Base-by-base conservation (phyloP, 64 coral and sea anemone genomes). In the Montipora foliosa region DNA sequence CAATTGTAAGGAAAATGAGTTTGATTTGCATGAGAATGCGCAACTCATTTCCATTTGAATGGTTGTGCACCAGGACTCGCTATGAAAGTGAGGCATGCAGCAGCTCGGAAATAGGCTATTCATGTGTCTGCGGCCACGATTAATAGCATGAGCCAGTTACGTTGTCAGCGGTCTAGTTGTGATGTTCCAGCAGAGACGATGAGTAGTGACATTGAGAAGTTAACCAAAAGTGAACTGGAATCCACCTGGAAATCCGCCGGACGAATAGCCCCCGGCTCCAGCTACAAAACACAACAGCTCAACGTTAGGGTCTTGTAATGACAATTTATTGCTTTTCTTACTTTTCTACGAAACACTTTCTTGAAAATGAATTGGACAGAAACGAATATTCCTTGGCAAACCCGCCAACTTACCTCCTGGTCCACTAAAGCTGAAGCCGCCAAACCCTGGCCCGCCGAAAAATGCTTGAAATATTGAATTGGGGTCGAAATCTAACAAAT, bases 401-500 rank as follows among this genome's bases (percentile, higher is more conserved):
- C 37, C 37, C 37, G 11, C 53, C 11, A 57, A 76, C 87, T 70
- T 19, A 80, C 66, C 87, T 88, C 92, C 92, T 60, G 92, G 92
- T 16, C 94, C 94, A 77, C 84, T 78, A 77, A 92, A 95, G 74
- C 78, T 79, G 15, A 87, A 91, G 14, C 67, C 74, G 47, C 82
- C 47, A 61, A 88, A 88, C 19, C 94, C 94, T 12, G 66, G 75
- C 6, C 67, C 94, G 14, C 90, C 90, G 8, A 95, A 95, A 51
- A 95, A 95, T 8, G 94, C 94, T 92, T 95, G 94, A 84, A 95
- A 95, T 66, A 95, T 95, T 20, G 90, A 47, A 78, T 92, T 95
- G 5, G 94, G 94, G 80, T 95, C 94, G 71, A 95, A 92, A 84
- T 95, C 94, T 95, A 72, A 8, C 76, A 79, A 83, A 29, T 44